Base-by-base conservation (phyloP, 2,113 vertebrate genomes). In the Phylloscopus whistleri region DNA sequence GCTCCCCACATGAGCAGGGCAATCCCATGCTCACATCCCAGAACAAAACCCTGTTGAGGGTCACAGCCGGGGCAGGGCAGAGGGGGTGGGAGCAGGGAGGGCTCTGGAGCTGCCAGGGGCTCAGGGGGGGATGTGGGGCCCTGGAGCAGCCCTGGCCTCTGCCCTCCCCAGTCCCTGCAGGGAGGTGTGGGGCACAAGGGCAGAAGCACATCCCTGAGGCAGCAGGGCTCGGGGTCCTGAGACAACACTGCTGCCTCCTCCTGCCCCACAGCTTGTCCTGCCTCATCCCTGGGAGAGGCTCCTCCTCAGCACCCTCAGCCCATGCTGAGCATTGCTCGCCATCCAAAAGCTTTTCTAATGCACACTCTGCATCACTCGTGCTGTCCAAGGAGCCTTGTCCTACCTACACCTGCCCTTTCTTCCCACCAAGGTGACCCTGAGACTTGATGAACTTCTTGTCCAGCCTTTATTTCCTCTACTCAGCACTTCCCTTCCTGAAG, bases 301-400 rank as follows among this genome's bases (percentile, higher is more conserved):
- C 51, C 11, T 66, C 63, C 77, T 80, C 55, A 81, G 73, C 76
- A 68, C 7, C 43, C 58, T 52, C 58, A 60, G 4, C 17, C 43
- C 7, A 0, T 5, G 33, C 64, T 80, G 49, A 76, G 1, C 51
- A 8, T 31, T 52, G 51, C 63, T 81, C 2, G 0, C n/a, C 44
- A 41, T 7, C 58, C 16, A 30, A 76, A 79, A 82, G 31, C 55
- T n/a, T 52, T 72, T 24, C 37, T 27, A 21, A 17, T 7, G 60
- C 31, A 26, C 17, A 27, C 2, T 17, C 48, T 75, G 48, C 35
- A 35, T 13, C 39, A 4, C 53, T 52, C 20, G 3, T n/a, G 30
- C 66, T 63, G 14, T 19, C 51, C 51, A 17, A 78, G 14, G 27
- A 87, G 27, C 13, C 33, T 46, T 55, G 33, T 39, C 56, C 73